Base-by-base conservation (phyloP, 2,113 vertebrate genomes). In the Cryptotis parvus region DNA sequence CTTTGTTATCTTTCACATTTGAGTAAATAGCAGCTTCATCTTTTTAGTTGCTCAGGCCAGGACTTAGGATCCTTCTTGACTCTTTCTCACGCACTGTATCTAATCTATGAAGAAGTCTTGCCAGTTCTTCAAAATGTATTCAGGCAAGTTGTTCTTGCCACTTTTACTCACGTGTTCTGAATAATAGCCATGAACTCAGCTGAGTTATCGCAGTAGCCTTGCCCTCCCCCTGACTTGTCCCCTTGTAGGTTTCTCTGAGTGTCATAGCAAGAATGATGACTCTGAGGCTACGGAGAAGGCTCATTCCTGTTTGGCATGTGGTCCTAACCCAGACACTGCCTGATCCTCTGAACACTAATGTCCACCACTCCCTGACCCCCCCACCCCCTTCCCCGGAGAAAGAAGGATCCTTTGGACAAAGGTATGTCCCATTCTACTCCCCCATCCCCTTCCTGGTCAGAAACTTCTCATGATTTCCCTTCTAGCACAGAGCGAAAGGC, bases 11-110 rank as follows among this genome's bases (percentile, higher is more conserved):
- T 85, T 86, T 35, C 27, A 26, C 12, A 55, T 91, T 69, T 87
- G 41, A 82, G 35, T 86, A 76, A 94, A 66, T 70, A 85, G 35
- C 63, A 86, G 4, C 18, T 85, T 74, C 18, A 11, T 82, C 65
- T 95, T 92, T 94, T 14, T 24, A 84, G 41, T 80, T 87, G 15
- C 41, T 86, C 20, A 89, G 70, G 77, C 35, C 77, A 89, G 84
- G 84, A 93, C 9, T 52, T 84, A 37, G 33, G 70, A n/a, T 83
- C 49, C 43, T 86, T 29, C 14, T 90, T 88, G 78, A 80, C 68
- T 55, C 4, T 89, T 15, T 68, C 27, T 80, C 9, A 74, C 22
- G n/a, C 1, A n/a, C 10, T 20, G 52, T 15, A 91, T 94, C 72
- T 91, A 11, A 76, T 33, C 43, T 29, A 49, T 41, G 66, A 89